Evolutionary conservation across 2,888 invertebrate genomes (phyloP).

Genomic region (Lydus trimaculatus): DNA sequence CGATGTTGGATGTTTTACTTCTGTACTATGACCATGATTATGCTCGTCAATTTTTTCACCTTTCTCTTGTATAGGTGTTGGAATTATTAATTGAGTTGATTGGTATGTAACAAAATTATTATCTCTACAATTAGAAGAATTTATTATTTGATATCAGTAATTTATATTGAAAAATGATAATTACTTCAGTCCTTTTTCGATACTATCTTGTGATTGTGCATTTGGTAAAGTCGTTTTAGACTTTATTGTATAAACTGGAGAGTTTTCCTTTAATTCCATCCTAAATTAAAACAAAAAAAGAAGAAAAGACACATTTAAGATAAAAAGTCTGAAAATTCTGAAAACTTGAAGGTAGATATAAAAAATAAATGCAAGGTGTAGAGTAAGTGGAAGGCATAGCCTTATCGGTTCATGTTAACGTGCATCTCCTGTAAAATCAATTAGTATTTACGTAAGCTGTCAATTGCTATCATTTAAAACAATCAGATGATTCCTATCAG

Average conservation of each 20-base stretch:
- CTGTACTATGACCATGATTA: constrained; percentile 59
- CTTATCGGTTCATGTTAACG: too few species aligned
- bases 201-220: not conserved
- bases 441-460: too few species aligned
- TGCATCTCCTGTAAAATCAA: too few species aligned
- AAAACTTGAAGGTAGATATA: too few species aligned
- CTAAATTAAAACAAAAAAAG: not conserved
- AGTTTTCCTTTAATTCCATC: not conserved
- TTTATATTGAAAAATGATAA: not conserved
- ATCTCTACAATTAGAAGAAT: constrained; percentile 41
- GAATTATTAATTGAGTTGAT: constrained; percentile 64
- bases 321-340: too few species aligned
- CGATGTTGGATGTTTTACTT: constrained; percentile 72
- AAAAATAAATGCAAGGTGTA: too few species aligned
- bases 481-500: too few species aligned
- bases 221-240: not conserved
- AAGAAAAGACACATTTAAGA: not conserved
- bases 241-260: not conserved
- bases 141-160: constrained; percentile 13
- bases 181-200: not conserved
- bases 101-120: constrained; percentile 60
- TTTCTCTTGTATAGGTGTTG: constrained; percentile 54
- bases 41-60: constrained; percentile 51
- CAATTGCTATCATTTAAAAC: too few species aligned
- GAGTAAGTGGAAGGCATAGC: too few species aligned